These are phyloP conservation scores for Archips crataeganus DNA, from an alignment of 2,888 invertebrate genomes.

Conservation along the genomic window DNA sequence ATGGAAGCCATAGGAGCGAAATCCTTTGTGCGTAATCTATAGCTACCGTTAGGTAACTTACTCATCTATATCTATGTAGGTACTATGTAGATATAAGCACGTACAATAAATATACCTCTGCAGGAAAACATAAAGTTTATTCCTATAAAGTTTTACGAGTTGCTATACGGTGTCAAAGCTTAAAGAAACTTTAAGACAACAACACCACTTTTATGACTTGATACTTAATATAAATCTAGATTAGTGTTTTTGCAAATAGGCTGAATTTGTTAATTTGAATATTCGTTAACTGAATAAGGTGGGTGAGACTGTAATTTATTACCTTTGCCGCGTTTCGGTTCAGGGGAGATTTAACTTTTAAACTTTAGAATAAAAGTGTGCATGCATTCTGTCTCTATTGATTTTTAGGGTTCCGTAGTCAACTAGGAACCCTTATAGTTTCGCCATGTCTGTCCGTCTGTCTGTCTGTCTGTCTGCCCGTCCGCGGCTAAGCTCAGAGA, in stretches of 20 bases:
- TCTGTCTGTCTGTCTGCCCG: no score
- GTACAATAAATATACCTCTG: not conserved
- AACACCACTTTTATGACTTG: not conserved
- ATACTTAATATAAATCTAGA: not conserved
- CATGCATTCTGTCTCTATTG: no score
- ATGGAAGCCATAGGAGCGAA: conserved; percentile 34
- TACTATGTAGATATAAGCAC: no score
- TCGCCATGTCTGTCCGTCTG: no score
- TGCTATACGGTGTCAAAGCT: not conserved
- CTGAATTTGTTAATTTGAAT: conserved; percentile 10
- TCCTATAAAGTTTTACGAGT: not conserved
- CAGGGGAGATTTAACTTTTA: conserved; percentile 6
- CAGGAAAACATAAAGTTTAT: not conserved
- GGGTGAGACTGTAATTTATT: conserved; percentile 4
- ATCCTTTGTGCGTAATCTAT: conserved; percentile 23
- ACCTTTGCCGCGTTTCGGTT: conserved; percentile 5
- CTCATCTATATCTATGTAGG: not conserved
- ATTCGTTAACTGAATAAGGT: conserved; percentile 7
- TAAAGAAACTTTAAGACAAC: not conserved
- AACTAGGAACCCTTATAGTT: no score
- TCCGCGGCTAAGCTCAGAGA: no score
- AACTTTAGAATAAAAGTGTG: not conserved
- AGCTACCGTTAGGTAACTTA: conserved; percentile 15
- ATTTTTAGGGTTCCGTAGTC: no score
- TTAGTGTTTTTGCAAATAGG: conserved; percentile 1